Base-by-base conservation (phyloP, 1,140 invertebrate species). In the Calephelis nemesis region DNA sequence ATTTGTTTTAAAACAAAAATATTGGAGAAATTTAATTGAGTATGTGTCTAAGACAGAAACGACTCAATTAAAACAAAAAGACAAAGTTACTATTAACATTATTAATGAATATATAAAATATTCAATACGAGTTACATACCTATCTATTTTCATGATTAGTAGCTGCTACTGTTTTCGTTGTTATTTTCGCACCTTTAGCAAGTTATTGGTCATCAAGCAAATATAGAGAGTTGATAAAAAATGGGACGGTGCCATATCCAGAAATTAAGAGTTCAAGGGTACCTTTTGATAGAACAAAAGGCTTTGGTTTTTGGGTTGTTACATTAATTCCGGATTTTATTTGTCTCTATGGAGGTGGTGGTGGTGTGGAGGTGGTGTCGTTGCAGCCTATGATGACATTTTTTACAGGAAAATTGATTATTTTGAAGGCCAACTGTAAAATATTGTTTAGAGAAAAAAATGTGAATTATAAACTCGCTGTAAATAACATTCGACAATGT, bases 351-450 rank as follows among this genome's bases (percentile, higher is more conserved):
- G 86, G 86, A 3, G 84, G n/a, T n/a, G n/a, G n/a, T n/a, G n/a
- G n/a, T n/a, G n/a, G n/a, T n/a, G n/a, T n/a, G n/a, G n/a, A n/a
- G n/a, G 85, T 8, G 83, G 80, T 40, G 81, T 90, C 7, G 79
- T 89, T 1, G 86, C 86, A 1, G 81, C 69, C 69, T 89, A 84
- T 88, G 65, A 88, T 90, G 81, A 64, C 77, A 0, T n/a, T 90
- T 90, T 88, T 90, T 63, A 69, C 78, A 63, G 88, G 86, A 6
- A 86, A 90, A 63, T 62, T 90, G 1, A 79, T 79, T 9, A 58
- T 88, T 52, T 63, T 90, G 47, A 81, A 74, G 19, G 42, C 40
- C 4, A 86, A 88, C 13, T 88, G 85, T 73, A 63, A 73, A 9
- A 74, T 68, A 50, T 65, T 88, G 42, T 90, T 90, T 65, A 74